Percentiles rank a stretch among this genome's conserved stretches.
Conservation (phyloP, 2,888 invertebrate species). For the Hirtodrosophila duncani region DNA sequence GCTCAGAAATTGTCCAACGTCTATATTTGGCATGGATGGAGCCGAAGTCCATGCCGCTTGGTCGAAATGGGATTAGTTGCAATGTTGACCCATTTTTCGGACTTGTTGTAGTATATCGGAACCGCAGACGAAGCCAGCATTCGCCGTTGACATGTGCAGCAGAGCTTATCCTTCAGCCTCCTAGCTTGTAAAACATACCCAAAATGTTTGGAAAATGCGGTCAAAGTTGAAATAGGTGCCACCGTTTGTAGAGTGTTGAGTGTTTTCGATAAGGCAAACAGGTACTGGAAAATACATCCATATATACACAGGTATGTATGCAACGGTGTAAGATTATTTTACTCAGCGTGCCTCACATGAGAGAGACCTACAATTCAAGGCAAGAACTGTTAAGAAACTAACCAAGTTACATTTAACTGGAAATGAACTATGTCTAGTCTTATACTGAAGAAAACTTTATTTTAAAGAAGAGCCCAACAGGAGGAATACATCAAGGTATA, state of each 20-base stretch:
- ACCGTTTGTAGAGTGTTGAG: constrained; percentile 23
- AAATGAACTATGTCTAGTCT: too few relatives aligned
- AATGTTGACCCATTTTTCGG: constrained; percentile 60
- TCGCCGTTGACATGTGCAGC: constrained; percentile 60
- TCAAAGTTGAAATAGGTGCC: constrained; percentile 54
- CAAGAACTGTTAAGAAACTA: too few relatives aligned
- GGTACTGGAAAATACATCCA: too few relatives aligned
- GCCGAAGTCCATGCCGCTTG: constrained; percentile 19
- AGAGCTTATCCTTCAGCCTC: constrained; percentile 51
- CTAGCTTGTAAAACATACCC: constrained; percentile 43
- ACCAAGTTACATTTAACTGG: too few relatives aligned
- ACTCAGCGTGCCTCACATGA: too few relatives aligned
- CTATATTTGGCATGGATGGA: constrained; percentile 52
- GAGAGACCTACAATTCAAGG: too few relatives aligned
- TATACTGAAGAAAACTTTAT: too few relatives aligned
- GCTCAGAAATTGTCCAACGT: constrained; percentile 59
- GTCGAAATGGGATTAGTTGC: constrained; percentile 55
- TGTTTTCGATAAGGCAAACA: constrained; percentile 47
- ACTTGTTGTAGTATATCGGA: constrained; percentile 25
- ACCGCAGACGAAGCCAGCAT: constrained; percentile 9
- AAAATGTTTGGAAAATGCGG: constrained; percentile 45
- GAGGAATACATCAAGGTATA: too few relatives aligned
- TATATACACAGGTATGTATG: too few relatives aligned
- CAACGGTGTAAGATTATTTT: too few relatives aligned
- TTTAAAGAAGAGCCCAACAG: too few relatives aligned